These are phyloP conservation scores for Digitonthophagus gazella DNA, from an alignment of 2,888 invertebrate species.

Conservation along the genomic window DNA sequence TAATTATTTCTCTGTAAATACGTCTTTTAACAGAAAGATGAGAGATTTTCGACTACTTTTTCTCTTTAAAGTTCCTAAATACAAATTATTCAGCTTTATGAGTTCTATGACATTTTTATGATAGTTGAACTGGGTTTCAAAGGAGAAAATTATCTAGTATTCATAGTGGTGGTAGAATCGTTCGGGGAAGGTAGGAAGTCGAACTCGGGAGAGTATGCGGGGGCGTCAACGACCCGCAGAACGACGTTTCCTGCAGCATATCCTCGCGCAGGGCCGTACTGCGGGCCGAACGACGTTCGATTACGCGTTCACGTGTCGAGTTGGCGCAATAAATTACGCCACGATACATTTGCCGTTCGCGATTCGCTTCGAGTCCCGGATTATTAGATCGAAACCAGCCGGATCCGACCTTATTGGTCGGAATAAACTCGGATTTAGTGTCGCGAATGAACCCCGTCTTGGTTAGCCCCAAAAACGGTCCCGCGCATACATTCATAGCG, in stretches of 20 bases:
- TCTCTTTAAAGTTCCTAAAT: too few species aligned
- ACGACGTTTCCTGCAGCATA: slow-evolving; percentile 7
- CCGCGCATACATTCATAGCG: too few species aligned
- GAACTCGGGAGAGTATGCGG: not conserved
- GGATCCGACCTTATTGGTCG: not conserved
- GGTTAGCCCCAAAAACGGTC: too few species aligned
- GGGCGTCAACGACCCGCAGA: not conserved
- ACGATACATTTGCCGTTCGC: slow-evolving; percentile 27
- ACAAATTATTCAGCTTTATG: too few species aligned
- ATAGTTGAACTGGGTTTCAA: too few species aligned
- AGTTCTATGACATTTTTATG: too few species aligned
- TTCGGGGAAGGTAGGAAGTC: not conserved
- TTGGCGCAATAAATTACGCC: slow-evolving; percentile 25
- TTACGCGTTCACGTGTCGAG: slow-evolving; percentile 25
- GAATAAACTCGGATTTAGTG: not conserved
- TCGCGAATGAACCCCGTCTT: too few species aligned
- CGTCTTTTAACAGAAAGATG: too few species aligned
- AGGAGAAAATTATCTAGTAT: too few species aligned
- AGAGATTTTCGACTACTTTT: too few species aligned
- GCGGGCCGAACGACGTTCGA: slow-evolving; percentile 22
- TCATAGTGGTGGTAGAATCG: too few species aligned
- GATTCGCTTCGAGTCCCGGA: slow-evolving; percentile 27
- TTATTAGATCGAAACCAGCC: slow-evolving; percentile 29
- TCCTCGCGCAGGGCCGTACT: not conserved
- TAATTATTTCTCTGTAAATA: too few species aligned